Base-by-base conservation (phyloP, 2,888 invertebrate species). In the Polylopha cassiicola region DNA sequence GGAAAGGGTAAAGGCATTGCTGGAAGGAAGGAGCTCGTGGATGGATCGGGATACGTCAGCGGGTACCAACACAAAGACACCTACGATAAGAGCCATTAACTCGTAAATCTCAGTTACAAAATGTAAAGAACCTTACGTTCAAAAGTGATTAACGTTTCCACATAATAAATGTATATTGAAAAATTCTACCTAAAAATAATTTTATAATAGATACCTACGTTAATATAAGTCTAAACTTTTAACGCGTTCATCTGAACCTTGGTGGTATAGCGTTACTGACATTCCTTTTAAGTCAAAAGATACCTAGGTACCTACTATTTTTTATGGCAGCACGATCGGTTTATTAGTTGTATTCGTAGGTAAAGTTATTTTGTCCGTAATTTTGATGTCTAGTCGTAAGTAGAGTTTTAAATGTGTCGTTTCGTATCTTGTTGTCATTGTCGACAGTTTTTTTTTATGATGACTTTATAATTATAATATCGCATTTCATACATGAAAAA, bases 1-100 rank as follows among this genome's bases (percentile, higher is more conserved):
- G 95, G 95, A 43, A 95, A 93, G 70, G 95, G 95, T 9, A 94
- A 93, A 68, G 95, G 95, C 3, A 93, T 94, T 39, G 88, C 92
- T 2, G 95, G 95, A 11, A 87, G 95, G 34, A 94, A 93, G 68
- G 93, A 95, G 61, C 33, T 90, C 7, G 87, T 89, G 10, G 92
- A 94, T 55, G 86, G 81, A 11, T 89, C 91, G 1, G 95, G 95
- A 30, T 95, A 95, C 66, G 95, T 95, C 38, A 87, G 90, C 22
- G 95, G 95, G 9, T 95, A 94, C 69, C 92, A 93, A 63, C 93
- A 94, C 66, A 95, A 94, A 76, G 91, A 92, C 64, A 89, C 92
- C 0, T 93, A 91, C 68, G 89, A 89, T 61, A 89, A 88, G 62
- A 80, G 87, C 32, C 88, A 90, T 54, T 82, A 80, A 54, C n/a